Conservation (phyloP, 2,113 vertebrate species). For the Pogonocichla stellata region DNA sequence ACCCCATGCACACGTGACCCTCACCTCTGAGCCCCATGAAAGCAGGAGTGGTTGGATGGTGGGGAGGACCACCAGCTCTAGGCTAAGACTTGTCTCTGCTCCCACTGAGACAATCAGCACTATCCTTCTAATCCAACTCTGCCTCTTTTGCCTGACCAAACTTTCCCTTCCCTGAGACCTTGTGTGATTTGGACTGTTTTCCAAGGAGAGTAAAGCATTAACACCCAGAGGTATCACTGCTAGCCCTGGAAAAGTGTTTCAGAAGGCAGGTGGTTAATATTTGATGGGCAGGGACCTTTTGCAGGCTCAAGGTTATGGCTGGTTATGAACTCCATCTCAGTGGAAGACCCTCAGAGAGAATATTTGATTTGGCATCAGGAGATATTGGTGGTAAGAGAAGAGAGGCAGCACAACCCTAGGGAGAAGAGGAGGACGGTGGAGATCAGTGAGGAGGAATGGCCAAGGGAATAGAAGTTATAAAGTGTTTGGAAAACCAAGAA, state of each 20-base stretch:
- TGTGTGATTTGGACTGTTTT: not conserved
- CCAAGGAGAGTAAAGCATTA: constrained; percentile 4
- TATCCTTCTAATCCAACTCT: not conserved
- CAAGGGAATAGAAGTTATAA: not conserved
- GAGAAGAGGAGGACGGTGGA: not conserved
- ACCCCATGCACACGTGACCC: not conserved
- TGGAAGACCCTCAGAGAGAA: not conserved
- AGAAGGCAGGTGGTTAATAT: not conserved
- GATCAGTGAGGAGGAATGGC: not conserved
- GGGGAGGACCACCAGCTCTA: not conserved
- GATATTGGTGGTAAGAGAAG: not conserved
- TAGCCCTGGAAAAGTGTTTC: not conserved
- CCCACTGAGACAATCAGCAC: not conserved
- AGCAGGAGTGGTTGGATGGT: not conserved
- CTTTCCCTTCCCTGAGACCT: not conserved
- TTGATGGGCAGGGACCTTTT: not conserved
- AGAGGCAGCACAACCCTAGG: not conserved
- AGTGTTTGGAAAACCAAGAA: not conserved
- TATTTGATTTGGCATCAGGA: not conserved
- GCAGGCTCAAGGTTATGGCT: not conserved
- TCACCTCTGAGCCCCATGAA: not conserved
- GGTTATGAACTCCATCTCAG: not conserved
- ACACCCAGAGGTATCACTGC: not conserved
- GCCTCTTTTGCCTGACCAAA: not conserved
- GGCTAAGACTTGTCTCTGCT: not conserved